Evolutionary conservation across 2,888 invertebrate genomes (phyloP), one percentile per base, ranked within the genome.

Genomic region (Thereva nobilitata): DNA sequence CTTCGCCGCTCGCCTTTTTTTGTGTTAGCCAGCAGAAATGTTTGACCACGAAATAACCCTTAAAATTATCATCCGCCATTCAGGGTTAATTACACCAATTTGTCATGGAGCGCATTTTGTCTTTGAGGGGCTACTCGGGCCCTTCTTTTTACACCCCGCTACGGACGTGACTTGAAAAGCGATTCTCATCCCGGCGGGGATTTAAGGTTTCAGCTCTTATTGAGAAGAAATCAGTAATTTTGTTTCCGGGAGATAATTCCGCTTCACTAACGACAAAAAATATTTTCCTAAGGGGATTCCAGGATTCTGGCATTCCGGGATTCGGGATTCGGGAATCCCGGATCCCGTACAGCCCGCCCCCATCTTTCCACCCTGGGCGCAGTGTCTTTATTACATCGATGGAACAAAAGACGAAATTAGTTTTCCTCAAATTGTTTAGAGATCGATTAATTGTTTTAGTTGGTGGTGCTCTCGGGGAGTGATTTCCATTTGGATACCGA

Each of bases 61-160:
- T 23, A 23, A 23, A 23, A 23, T 23, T 23, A 23, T 23, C 23
- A 23, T 23, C 44, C 34, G 34, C 8, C 44, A 56, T 56, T 56
- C 56, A 56, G 34, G 44, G 56, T 44, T 56, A 56, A 56, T 56
- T 56, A 56, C 56, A 56, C 56, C 56, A 56, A 56, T 56, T 56
- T 56, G 44, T 56, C 56, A 56, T 56, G 44, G 56, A 44, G 44
- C 23, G 41, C 52, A 52, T 35, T 56, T 56, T 56, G 56, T 56
- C 56, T 56, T 41, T 56, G 56, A 56, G 44, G 34, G 35, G 56
- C 44, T 44, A 56, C 56, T 56, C 44, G 42, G 42, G 44, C 42
- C 44, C 56, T 41, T 44, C 38, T 35, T 34, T 34, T 35, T 23
- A 47, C 23, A 41, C 55, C 41, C 23, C 40, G 44, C n/a, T n/a